Percentiles rank a stretch among this genome's conserved stretches.
phyloP scores from a whole-genome alignment of 1,140 invertebrate genomes.

The Drosophila elegans region DNA sequence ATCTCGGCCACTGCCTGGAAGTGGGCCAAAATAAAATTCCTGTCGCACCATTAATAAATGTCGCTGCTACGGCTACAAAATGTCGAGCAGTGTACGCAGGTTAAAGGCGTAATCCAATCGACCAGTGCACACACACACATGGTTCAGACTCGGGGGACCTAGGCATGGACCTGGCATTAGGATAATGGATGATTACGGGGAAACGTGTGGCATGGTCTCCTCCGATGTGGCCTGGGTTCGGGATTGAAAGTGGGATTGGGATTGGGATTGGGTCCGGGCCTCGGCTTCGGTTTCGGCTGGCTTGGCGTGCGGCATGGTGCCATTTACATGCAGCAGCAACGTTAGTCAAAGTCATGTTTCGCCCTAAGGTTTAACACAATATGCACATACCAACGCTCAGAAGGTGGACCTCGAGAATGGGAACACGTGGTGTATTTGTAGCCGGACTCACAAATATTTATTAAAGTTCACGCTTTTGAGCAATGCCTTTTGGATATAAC shows the following conservation, averaged over 20 bases:
- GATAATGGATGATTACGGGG: slow-evolving; percentile 81
- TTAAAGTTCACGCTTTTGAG: too few species aligned
- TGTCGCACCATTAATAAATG: slow-evolving; percentile 72
- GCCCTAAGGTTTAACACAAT: slow-evolving; percentile 58
- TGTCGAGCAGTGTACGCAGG: slow-evolving; percentile 53
- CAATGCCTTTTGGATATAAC: too few species aligned
- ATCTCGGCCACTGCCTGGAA: slow-evolving; percentile 27
- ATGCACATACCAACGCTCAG: slow-evolving; percentile 23
- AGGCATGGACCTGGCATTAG: slow-evolving; percentile 72
- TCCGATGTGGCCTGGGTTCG: slow-evolving; percentile 5
- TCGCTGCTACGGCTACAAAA: slow-evolving; percentile 37
- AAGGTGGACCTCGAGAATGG: slow-evolving; percentile 12
- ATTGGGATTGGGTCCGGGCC: background rate
- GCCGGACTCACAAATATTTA: background rate
- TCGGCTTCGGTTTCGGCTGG: background rate
- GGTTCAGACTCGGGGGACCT: slow-evolving; percentile 52
- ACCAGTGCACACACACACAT: slow-evolving; percentile 24
- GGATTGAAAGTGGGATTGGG: background rate
- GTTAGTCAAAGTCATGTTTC: slow-evolving; percentile 79
- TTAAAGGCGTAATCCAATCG: slow-evolving; percentile 73
- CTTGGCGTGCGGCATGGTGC: slow-evolving; percentile 60
- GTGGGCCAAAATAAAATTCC: slow-evolving; percentile 53
- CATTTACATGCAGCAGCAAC: slow-evolving; percentile 80
- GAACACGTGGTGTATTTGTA: background rate
- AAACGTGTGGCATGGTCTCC: slow-evolving; percentile 65